Evolutionary conservation across 2,113 vertebrate genomes (phyloP).

Genomic region (Festucalex cinctus): DNA sequence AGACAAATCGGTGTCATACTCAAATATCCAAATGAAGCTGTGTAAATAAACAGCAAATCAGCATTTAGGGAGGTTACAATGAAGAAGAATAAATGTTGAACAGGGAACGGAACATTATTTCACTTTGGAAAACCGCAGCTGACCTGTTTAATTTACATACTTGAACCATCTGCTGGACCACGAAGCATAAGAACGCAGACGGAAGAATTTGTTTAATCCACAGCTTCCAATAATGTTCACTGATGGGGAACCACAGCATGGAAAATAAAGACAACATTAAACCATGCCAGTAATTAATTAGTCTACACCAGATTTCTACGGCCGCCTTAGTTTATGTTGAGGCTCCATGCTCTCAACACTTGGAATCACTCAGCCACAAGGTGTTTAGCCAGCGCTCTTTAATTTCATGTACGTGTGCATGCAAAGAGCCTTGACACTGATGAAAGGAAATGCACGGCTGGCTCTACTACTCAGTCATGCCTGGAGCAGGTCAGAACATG

Average conservation of each 20-base stretch:
- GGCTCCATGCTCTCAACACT: slow-evolving; percentile 20
- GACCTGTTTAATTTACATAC: slow-evolving; percentile 24
- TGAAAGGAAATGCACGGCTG: slow-evolving; percentile 51
- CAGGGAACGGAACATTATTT: slow-evolving; percentile 14
- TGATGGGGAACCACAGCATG: slow-evolving; percentile 18
- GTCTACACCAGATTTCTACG: slow-evolving; percentile 28
- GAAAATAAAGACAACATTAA: slow-evolving; percentile 27
- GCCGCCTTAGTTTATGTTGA: slow-evolving; percentile 24
- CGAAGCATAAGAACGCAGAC: neutral
- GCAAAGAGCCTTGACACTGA: slow-evolving; percentile 42
- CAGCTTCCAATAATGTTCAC: slow-evolving; percentile 6
- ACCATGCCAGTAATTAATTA: slow-evolving; percentile 26
- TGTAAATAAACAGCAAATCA: slow-evolving; percentile 16
- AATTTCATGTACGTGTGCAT: slow-evolving; percentile 34
- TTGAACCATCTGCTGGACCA: slow-evolving; percentile 17
- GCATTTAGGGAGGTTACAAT: slow-evolving; percentile 8
- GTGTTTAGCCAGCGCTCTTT: slow-evolving; percentile 50
- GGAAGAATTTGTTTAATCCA: slow-evolving; percentile 10
- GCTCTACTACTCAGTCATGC: slow-evolving; percentile 39
- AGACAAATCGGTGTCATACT: slow-evolving; percentile 25
- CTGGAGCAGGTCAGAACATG: slow-evolving; percentile 41
- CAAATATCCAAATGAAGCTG: slow-evolving; percentile 17
- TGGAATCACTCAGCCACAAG: slow-evolving; percentile 37
- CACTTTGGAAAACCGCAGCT: neutral
- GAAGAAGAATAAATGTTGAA: slow-evolving; percentile 13